Base-by-base conservation (phyloP, 2,888 invertebrate genomes). In the Hyppa rectilinea region DNA sequence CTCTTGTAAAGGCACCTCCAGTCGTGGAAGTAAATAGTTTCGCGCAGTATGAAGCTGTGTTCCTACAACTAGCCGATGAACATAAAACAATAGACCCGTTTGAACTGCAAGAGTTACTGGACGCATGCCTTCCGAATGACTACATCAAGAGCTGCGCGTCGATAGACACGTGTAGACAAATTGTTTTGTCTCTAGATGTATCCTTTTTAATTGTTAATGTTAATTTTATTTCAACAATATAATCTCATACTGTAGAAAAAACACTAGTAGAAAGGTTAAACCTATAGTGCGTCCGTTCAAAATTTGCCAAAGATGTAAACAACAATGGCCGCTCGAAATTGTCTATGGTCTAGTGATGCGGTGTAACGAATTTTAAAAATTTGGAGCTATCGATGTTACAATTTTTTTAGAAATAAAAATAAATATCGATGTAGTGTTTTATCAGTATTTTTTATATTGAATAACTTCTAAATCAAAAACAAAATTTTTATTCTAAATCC, bases 141-240 rank as follows among this genome's bases (percentile, higher is more conserved):
- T 99, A 99, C 87, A 98, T 99, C 82, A 99, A 99, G 89, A 99
- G 99, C 85, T 99, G 99, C 91, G 98, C 99, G 1, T 98, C 98
- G 23, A 97, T 99, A 85, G 99, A 99, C 92, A 98, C 99, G 2
- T 99, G 99, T 88, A 96, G 98, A 72, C 98, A 99, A 93, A 98
- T 99, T 12, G 97, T 99, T 29, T 96, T 99, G 2, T 97, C 98
- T 10, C 97, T 99, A 95, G 99, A 99, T 95, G 98, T 98, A 97
- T 97, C 97, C 97, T 96, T 96, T 95, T 81, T 17, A 63, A 75
- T 55, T 6, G 26, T 45, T 31, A 12, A 6, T 43, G n/a, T 6
- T 17, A 10, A 34, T 12, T 70, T 36, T 31, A 52, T 20, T n/a
- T 31, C 10, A 43, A 29, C 12, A 23, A 31, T 31, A 10, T 20